A percentile compares a stretch with the other conserved stretches of the same genome.
Evolutionary conservation across 1,140 invertebrate genomes (phyloP).

Genomic region (Nebria ingens): DNA sequence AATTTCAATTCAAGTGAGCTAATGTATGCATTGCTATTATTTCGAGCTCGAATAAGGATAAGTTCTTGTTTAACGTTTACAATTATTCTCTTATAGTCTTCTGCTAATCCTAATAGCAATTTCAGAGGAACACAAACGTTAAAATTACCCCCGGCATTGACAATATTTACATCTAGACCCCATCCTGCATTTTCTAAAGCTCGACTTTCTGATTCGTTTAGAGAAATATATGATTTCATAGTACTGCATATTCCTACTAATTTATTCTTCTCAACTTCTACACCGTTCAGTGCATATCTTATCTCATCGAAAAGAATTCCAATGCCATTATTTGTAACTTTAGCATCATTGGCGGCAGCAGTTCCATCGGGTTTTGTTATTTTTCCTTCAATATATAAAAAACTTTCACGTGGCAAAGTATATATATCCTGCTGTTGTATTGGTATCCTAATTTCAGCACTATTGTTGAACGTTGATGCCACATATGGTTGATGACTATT

Average conservation of each 20-base stretch:
- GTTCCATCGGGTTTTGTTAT: neutral
- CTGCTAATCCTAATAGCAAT: constrained; percentile 34
- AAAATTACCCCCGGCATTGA: constrained; percentile 23
- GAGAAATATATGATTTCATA: constrained; percentile 32
- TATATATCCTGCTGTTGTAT: neutral
- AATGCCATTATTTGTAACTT: constrained; percentile 31
- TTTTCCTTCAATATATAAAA: neutral
- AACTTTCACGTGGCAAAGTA: neutral
- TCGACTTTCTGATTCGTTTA: constrained; percentile 18
- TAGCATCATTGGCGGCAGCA: neutral
- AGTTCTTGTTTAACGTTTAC: constrained; percentile 35
- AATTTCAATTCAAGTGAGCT: constrained; percentile 5
- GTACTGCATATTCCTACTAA: constrained; percentile 31
- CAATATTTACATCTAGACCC: constrained; percentile 14
- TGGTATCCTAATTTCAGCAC: neutral
- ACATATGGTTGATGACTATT: neutral
- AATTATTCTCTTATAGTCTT: constrained; percentile 38
- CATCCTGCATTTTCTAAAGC: constrained; percentile 25
- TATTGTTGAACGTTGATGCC: neutral
- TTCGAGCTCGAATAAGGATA: neutral
- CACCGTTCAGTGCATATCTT: constrained; percentile 35
- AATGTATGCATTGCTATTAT: neutral
- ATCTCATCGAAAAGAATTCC: constrained; percentile 36
- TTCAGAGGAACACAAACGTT: constrained; percentile 32
- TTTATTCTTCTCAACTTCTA: constrained; percentile 34